These are phyloP conservation scores for Avahi laniger DNA, from an alignment of 2,797 vertebrate species.

Conservation along the genomic window DNA sequence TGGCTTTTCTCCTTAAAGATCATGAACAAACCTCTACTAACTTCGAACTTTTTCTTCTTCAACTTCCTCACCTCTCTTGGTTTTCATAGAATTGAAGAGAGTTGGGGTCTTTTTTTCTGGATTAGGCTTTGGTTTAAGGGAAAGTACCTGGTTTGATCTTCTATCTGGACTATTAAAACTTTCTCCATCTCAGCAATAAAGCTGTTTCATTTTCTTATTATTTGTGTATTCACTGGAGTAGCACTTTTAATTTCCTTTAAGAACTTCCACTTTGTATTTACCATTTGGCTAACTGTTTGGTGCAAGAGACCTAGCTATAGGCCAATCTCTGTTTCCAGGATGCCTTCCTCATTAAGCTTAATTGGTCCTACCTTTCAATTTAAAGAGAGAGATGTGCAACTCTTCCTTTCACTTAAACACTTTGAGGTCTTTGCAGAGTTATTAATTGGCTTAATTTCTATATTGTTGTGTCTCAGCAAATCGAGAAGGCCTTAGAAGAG, in stretches of 20 bases:
- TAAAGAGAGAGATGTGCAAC: neutral
- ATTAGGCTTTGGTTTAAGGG: neutral
- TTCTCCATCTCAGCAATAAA: neutral
- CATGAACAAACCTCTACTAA: neutral
- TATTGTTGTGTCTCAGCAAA: neutral
- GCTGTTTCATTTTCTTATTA: neutral
- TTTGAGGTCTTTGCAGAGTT: neutral
- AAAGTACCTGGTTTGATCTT: neutral
- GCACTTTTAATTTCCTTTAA: neutral
- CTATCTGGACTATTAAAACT: neutral
- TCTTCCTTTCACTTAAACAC: neutral
- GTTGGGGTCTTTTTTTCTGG: neutral
- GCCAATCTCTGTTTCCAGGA: neutral
- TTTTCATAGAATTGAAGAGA: neutral
- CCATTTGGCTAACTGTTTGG: neutral
- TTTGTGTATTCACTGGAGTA: neutral
- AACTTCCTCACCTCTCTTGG: neutral
- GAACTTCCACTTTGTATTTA: neutral
- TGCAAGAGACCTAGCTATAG: neutral
- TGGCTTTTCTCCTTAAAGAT: neutral
- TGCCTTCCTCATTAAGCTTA: neutral
- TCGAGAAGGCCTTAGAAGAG: neutral
- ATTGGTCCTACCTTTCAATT: neutral
- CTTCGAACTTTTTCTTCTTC: neutral
- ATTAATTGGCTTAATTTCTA: neutral